These are phyloP conservation scores for Pherbina coryleti DNA, from an alignment of 2,888 invertebrate genomes.

Conservation along the genomic window DNA sequence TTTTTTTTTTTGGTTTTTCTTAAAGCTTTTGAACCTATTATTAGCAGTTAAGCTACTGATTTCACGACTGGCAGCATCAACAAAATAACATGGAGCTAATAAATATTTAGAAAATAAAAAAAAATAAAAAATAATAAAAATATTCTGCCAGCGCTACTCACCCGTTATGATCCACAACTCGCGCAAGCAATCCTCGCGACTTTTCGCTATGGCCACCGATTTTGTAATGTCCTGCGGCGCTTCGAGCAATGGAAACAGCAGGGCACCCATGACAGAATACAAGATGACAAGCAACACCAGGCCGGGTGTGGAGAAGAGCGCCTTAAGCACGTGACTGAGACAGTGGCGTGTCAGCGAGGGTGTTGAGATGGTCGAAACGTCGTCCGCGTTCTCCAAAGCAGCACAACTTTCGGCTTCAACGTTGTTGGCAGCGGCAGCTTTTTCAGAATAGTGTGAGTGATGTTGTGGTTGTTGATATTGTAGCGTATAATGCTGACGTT, in stretches of 20 bases:
- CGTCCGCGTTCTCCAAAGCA: conserved; percentile 36
- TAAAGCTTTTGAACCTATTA: not conserved
- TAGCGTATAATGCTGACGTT: conserved; percentile 25
- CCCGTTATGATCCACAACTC: conserved; percentile 87
- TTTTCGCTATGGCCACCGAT: conserved; percentile 75
- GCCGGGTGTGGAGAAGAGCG: conserved; percentile 71
- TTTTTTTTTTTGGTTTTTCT: not conserved
- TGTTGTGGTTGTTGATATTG: conserved; percentile 42
- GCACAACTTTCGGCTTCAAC: not conserved
- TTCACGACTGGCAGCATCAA: not conserved
- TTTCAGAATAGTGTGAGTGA: conserved; percentile 20
- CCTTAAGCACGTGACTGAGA: conserved; percentile 60
- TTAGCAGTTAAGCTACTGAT: not conserved
- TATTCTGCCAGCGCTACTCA: conserved; percentile 66
- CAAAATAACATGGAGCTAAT: not conserved
- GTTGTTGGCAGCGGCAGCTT: conserved; percentile 11
- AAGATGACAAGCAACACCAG: conserved; percentile 79
- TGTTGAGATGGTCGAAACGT: conserved; percentile 13
- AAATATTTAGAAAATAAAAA: not conserved
- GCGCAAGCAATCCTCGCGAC: conserved; percentile 77
- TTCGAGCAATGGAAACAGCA: conserved; percentile 82
- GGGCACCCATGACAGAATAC: conserved; percentile 81
- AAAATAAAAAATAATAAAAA: no score
- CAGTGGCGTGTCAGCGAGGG: conserved; percentile 47
- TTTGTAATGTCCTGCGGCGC: conserved; percentile 76